Base-by-base conservation (phyloP, 2,888 invertebrate genomes). In the Acronicta psi region DNA sequence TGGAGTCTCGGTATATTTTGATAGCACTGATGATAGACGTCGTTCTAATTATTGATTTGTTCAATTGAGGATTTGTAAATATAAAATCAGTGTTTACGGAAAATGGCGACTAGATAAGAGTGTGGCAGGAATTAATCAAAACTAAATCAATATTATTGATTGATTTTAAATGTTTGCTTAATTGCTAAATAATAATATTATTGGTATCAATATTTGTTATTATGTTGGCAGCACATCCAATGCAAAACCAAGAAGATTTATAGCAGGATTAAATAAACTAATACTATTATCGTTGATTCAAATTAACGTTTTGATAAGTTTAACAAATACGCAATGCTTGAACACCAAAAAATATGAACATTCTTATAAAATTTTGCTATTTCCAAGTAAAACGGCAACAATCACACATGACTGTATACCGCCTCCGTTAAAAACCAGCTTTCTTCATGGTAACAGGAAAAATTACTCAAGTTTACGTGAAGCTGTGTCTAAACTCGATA, bases 401-500 rank as follows among this genome's bases (percentile, higher is more conserved):
- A 14, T n/a, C 10, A 47, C 14, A 34, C 49, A 42, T 40, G 34
- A 8, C 44, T 17, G 25, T 53, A 70, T 31, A 61, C 45, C 45
- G 54, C 45, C 37, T 49, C 38, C 37, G 18, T 44, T 37, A 41
- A 58, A 57, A 69, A 51, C 59, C 7, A 20, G 59, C 36, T 72
- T 55, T 72, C 16, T 62, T 69, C 62, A 52, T 34, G 47, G 51
- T 52, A 67, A 57, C 73, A 58, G 67, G 66, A 69, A 57, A 66
- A 70, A 73, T 71, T 69, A 68, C 64, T 60, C 66, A 72, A 74
- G 73, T 74, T 68, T 75, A 71, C 78, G 70, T 73, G 73, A 59
- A 77, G 55, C 38, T n/a, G 69, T 60, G 60, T 59, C 65, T 69
- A 59, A 55, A 53, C 49, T 70, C 50, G 81, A 83, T 83, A 82